These are phyloP conservation scores for Anagrus nilaparvatae DNA, from an alignment of 1,140 invertebrate species.

Conservation along the genomic window DNA sequence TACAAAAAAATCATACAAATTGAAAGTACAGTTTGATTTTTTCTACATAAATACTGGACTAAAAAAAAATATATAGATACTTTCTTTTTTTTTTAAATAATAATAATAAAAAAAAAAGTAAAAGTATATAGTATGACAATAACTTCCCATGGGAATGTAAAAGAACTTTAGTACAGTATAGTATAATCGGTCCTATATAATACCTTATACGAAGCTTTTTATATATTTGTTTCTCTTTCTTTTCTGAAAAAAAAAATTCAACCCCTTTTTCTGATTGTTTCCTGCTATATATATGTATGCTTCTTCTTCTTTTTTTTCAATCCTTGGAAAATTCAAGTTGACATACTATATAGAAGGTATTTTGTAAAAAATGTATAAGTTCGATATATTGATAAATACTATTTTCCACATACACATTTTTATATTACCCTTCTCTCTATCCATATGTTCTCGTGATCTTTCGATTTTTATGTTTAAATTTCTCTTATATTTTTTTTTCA, in stretches of 20 bases:
- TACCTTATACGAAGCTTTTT: too few species aligned
- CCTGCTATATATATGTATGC: constrained; percentile 8
- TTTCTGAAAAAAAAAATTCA: constrained; percentile 15
- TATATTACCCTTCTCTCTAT: constrained; percentile 1
- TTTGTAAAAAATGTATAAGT: too few species aligned
- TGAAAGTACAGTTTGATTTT: constrained; percentile 38
- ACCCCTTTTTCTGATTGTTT: constrained; percentile 12
- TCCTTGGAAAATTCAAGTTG: too few species aligned
- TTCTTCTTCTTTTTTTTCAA: constrained; percentile 13
- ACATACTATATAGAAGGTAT: too few species aligned
- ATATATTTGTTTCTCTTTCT: too few species aligned
- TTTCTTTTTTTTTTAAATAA: too few species aligned
- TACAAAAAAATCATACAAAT: constrained; percentile 19
- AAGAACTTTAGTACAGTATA: too few species aligned
- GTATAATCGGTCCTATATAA: too few species aligned
- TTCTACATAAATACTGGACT: too few species aligned
- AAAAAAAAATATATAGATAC: too few species aligned
- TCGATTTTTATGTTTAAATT: constrained; percentile 3
- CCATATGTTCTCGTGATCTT: neutral
- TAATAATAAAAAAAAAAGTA: too few species aligned
- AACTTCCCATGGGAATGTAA: constrained; percentile 31
- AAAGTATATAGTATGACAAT: constrained; percentile 40
- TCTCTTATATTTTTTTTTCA: neutral
- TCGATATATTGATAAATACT: too few species aligned
- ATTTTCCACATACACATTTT: neutral